Evolutionary conservation across 2,888 invertebrate species (phyloP), one percentile per base, ranked within the genome.

Genomic region (Noctua janthina): DNA sequence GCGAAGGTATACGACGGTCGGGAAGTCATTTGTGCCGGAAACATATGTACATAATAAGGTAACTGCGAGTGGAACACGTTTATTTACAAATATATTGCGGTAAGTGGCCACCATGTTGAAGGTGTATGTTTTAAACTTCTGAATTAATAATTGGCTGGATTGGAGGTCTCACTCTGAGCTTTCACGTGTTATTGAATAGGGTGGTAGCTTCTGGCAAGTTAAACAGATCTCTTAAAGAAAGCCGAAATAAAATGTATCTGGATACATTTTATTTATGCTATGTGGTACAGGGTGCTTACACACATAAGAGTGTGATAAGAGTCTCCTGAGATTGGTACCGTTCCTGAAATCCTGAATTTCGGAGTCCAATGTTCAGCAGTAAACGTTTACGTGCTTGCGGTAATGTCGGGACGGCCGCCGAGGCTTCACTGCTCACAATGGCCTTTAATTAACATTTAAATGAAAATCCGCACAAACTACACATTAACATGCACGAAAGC

Each of bases 381-480:
- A 46, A 59, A 10, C 43, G 59, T 43, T 35, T n/a, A 59, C 43
- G 59, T 78, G 68, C 46, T 69, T 46, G 83, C 39, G 78, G 59
- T 62, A 23, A 76, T 13, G 17, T 68, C 13, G 13, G 46, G 15
- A n/a, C 43, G n/a, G 29, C n/a, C 15, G 10, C n/a, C 29, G 56
- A 67, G 29, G 51, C 29, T 62, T 43, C 67, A 46, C 51, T 39
- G 76, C 59, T 66, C 20, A 23, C 39, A 51, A 46, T 54, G 59
- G 17, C 46, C 3, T 71, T 59, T 80, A 51, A 79, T 84, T 79
- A 82, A 75, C 90, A 81, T 84, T 83, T 76, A 73, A 73, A 88
- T 82, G 69, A 66, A 82, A 78, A 78, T 49, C 49, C 71, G 4
- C 54, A 68, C 66, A 71, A 81, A 83, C 79, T 76, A 43, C 35